Conservation (phyloP, 2,888 invertebrate genomes). For the Polyploca ridens region DNA sequence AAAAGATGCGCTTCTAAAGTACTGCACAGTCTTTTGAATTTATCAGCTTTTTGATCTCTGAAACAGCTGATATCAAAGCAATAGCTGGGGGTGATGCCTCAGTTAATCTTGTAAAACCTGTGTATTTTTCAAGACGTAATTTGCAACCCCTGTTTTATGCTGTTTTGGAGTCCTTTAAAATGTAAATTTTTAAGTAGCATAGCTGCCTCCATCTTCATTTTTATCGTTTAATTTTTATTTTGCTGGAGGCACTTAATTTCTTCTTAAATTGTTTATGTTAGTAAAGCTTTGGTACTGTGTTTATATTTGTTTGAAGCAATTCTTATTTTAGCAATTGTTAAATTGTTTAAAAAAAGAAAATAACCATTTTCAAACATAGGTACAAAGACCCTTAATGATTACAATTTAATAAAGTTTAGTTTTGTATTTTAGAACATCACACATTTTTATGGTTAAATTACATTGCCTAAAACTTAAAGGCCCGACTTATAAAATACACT, state of each 20-base stretch:
- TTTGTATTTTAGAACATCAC: too few relatives aligned
- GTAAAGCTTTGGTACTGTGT: constrained; percentile 6
- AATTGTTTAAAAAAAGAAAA: too few relatives aligned
- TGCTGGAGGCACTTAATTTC: constrained; percentile 39
- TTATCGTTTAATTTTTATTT: constrained; percentile 40
- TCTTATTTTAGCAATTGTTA: background rate
- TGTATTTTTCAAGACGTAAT: constrained; percentile 74
- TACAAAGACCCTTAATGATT: too few relatives aligned
- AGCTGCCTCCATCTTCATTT: constrained; percentile 39
- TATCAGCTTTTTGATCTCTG: constrained; percentile 64
- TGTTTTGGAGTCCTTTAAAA: constrained; percentile 54
- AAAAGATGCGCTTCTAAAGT: constrained; percentile 41
- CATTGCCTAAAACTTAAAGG: too few relatives aligned
- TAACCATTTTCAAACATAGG: too few relatives aligned
- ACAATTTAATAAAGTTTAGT: too few relatives aligned
- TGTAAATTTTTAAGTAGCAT: constrained; percentile 60
- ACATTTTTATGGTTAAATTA: too few relatives aligned
- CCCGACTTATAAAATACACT: too few relatives aligned
- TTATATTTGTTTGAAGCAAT: background rate
- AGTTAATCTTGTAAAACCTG: constrained; percentile 72
- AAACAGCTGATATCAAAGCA: constrained; percentile 71
- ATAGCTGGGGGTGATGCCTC: constrained; percentile 50
- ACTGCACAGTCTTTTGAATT: constrained; percentile 55
- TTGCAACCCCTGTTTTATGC: constrained; percentile 62
- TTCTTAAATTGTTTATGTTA: constrained; percentile 32